Percentiles rank a stretch among this genome's conserved stretches.
Conservation (phyloP, 2,113 vertebrate species). For the Lophotis ruficrista region DNA sequence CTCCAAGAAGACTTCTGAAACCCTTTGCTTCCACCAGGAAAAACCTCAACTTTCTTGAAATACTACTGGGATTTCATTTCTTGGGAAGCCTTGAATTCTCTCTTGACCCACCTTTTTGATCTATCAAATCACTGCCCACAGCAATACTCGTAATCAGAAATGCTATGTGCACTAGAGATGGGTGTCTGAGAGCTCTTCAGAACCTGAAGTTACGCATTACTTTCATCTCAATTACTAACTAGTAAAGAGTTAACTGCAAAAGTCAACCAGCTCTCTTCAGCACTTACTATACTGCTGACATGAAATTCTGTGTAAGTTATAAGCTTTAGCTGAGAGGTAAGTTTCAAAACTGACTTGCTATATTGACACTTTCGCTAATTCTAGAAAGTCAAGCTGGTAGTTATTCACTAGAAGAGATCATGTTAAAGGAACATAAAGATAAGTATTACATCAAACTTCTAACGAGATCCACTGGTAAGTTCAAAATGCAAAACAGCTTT, state of each 20-base stretch:
- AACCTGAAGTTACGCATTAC: not conserved
- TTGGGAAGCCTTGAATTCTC: not conserved
- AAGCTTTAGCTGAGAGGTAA: not conserved
- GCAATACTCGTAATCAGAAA: not conserved
- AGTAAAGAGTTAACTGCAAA: not conserved
- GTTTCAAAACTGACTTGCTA: not conserved
- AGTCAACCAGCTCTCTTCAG: not conserved
- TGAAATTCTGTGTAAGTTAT: not conserved
- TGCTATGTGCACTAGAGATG: not conserved
- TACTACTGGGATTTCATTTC: not conserved
- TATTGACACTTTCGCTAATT: not conserved
- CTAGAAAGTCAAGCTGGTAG: not conserved
- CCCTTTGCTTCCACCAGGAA: not conserved
- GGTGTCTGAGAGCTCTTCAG: not conserved
- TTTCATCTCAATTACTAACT: not conserved
- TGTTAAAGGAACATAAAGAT: not conserved
- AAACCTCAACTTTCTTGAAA: not conserved
- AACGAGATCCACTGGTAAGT: not conserved
- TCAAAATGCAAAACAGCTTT: conserved; percentile 26
- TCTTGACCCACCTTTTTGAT: not conserved
- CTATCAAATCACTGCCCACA: not conserved
- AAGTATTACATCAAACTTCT: not conserved
- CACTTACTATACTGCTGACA: not conserved
- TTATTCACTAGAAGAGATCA: not conserved
- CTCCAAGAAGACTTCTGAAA: not conserved